These are phyloP conservation scores for Volucella zonaria DNA, from an alignment of 2,888 invertebrate species.

Conservation along the genomic window DNA sequence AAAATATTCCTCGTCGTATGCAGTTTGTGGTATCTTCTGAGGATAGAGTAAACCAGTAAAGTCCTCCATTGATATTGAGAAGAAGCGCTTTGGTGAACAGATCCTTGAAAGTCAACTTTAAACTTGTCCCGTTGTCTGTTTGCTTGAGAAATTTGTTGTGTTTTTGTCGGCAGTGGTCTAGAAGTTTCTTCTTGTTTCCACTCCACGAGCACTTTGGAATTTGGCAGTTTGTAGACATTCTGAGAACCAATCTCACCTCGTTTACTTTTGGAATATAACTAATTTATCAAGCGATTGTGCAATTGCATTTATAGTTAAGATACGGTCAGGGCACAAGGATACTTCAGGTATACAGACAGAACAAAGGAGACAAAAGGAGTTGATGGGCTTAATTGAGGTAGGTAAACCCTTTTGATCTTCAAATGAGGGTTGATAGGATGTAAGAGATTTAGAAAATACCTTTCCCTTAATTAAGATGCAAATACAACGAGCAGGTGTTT, in stretches of 20 bases:
- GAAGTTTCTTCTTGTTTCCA: not conserved
- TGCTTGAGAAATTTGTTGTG: slow-evolving; percentile 5
- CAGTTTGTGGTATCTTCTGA: not conserved
- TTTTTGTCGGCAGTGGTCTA: slow-evolving; percentile 5
- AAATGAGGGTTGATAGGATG: no score
- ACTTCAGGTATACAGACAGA: no score
- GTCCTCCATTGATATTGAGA: not conserved
- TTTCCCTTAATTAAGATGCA: no score
- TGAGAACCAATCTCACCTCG: not conserved
- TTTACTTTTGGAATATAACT: no score
- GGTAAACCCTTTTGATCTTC: no score
- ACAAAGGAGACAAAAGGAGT: no score
- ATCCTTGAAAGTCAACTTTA: slow-evolving; percentile 11
- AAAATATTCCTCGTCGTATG: slow-evolving; percentile 15
- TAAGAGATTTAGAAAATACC: no score
- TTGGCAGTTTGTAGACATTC: slow-evolving; percentile 3
- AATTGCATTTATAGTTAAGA: no score
- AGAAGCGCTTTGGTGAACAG: slow-evolving; percentile 20
- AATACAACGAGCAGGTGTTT: no score
- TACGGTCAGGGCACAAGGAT: no score
- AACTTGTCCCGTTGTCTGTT: slow-evolving; percentile 8
- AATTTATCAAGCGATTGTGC: no score
- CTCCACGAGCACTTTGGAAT: slow-evolving; percentile 27
- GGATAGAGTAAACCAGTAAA: slow-evolving; percentile 15
- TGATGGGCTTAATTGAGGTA: no score